Evolutionary conservation across 23 tunicate genomes (phyloP).

Genomic region (Oikopleura albicans): DNA sequence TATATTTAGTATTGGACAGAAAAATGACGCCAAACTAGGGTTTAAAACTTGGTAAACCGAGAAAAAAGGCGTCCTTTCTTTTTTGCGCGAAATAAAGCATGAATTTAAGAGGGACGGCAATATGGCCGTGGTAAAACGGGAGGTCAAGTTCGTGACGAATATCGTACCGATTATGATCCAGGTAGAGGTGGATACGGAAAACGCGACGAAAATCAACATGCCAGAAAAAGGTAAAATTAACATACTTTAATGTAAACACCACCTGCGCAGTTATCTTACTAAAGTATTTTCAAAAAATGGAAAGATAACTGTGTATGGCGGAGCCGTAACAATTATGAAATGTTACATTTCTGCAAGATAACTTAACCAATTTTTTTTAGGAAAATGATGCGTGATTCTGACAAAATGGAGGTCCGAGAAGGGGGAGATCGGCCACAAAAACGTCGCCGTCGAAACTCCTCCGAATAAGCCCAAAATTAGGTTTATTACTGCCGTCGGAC

Average conservation of each 20-base stretch:
- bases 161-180: constrained; percentile 83
- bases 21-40: too few relatives aligned
- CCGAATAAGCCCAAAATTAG: not conserved
- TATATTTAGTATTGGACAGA: too few relatives aligned
- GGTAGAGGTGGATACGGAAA: constrained; percentile 92
- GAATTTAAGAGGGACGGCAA: constrained; percentile 54
- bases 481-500: not conserved
- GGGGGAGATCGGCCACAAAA: not conserved
- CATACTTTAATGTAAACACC: too few relatives aligned
- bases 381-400: constrained; percentile 8
- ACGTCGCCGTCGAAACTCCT: not conserved
- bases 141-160: constrained; percentile 98
- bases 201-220: not conserved
- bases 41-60: too few relatives aligned
- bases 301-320: too few relatives aligned
- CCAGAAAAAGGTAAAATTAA: not conserved
- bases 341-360: not conserved
- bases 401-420: not conserved
- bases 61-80: too few relatives aligned
- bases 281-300: too few relatives aligned
- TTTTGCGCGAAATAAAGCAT: too few relatives aligned
- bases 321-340: not conserved
- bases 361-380: not conserved
- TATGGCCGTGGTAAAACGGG: constrained; percentile 92
- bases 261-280: too few relatives aligned